Evolutionary conservation across 2,113 vertebrate species (phyloP).

Genomic region (Prionailurus bengalensis): DNA sequence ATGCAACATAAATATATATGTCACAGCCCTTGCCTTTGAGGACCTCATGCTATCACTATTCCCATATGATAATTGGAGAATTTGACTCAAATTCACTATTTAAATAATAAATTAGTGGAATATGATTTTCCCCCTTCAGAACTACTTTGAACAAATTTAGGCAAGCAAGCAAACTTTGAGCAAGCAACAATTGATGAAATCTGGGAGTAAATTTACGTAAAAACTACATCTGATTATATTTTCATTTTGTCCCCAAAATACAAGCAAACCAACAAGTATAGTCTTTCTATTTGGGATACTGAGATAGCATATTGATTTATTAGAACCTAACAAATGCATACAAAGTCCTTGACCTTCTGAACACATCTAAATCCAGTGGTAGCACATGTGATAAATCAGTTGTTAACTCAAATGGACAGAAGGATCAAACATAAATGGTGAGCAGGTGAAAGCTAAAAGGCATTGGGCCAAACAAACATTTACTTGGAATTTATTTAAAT

Average conservation of each 20-base stretch:
- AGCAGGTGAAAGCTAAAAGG: not conserved
- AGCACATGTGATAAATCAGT: not conserved
- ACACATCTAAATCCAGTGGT: not conserved
- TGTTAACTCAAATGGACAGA: not conserved
- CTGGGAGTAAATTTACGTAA: slow-evolving; percentile 6
- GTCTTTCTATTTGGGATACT: not conserved
- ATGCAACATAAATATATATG: not conserved
- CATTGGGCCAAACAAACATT: not conserved
- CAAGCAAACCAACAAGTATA: not conserved
- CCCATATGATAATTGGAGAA: not conserved
- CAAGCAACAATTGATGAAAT: not conserved
- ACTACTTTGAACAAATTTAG: not conserved
- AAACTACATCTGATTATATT: not conserved
- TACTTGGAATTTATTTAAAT: not conserved
- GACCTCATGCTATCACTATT: not conserved
- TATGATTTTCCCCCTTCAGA: not conserved
- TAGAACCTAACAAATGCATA: not conserved
- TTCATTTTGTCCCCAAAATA: not conserved
- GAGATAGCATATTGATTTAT: not conserved
- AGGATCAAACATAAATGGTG: not conserved
- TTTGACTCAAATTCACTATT: not conserved
- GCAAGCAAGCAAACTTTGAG: not conserved
- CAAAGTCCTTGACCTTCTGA: not conserved
- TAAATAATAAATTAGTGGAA: not conserved
- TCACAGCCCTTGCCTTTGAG: not conserved